phyloP scores from a whole-genome alignment of 2,113 vertebrate species.

The Labeo rohita region DNA sequence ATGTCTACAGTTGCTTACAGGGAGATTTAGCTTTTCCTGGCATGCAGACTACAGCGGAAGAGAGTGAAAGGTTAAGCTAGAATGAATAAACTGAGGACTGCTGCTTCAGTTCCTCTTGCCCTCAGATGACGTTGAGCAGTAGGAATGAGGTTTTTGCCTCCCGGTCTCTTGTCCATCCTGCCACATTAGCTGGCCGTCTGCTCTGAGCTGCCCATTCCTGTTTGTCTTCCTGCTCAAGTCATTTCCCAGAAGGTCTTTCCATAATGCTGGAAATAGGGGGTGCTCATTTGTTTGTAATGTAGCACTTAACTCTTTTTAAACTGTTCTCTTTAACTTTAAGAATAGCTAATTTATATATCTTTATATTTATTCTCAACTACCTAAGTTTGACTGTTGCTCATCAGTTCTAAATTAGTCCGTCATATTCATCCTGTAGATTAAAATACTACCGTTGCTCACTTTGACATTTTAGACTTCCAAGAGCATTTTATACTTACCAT shows the following conservation, averaged over 20 bases:
- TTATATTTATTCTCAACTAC: neutral
- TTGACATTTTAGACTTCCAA: neutral
- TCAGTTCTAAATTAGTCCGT: neutral
- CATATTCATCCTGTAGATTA: neutral
- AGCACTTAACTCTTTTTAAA: neutral
- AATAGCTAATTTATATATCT: neutral
- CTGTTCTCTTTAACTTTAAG: neutral
- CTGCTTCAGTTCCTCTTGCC: slow-evolving; percentile 12
- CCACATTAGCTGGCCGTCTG: slow-evolving; percentile 43
- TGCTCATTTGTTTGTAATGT: neutral
- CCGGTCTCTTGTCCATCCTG: slow-evolving; percentile 35
- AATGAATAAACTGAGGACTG: slow-evolving; percentile 14
- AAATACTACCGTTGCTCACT: neutral
- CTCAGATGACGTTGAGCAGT: slow-evolving; percentile 39
- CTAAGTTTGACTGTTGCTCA: neutral
- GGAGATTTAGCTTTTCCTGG: neutral
- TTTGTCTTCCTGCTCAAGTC: slow-evolving; percentile 50
- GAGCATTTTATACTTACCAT: neutral
- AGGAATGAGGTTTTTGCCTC: slow-evolving; percentile 47
- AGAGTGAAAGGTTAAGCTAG: slow-evolving; percentile 3
- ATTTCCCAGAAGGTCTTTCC: slow-evolving; percentile 42
- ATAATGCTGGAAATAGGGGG: slow-evolving; percentile 5
- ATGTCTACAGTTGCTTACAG: neutral
- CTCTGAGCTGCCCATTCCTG: slow-evolving; percentile 46
- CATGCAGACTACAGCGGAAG: neutral